These are phyloP conservation scores for Priocnemis perturbator DNA, from an alignment of 2,888 invertebrate species.

Conservation along the genomic window DNA sequence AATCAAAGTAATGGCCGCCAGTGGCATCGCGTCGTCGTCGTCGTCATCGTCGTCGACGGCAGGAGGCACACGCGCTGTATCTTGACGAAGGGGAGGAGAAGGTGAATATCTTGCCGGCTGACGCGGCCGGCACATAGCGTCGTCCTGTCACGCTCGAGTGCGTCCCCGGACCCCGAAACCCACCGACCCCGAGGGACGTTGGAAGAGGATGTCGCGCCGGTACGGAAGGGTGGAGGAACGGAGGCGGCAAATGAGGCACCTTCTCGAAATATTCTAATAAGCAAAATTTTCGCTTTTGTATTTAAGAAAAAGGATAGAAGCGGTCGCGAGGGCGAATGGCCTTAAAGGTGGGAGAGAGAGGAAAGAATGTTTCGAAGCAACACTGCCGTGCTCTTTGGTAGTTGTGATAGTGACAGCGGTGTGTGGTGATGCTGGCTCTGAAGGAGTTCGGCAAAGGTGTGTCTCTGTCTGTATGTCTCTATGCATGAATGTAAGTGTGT, in stretches of 20 bases:
- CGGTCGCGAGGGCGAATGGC: constrained; percentile 37
- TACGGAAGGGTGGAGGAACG: constrained; percentile 2
- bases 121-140: constrained; percentile 6
- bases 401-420: constrained; percentile 51
- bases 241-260: constrained; percentile 4
- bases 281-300: constrained; percentile 73
- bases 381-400: constrained; percentile 48
- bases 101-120: constrained; percentile 14
- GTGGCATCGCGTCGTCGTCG: constrained; percentile 32
- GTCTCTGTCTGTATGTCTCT: too few relatives aligned
- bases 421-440: constrained; percentile 64
- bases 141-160: constrained; percentile 11
- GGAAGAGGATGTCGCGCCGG: constrained; percentile 10
- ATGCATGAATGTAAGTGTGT: too few relatives aligned
- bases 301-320: constrained; percentile 71
- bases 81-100: constrained; percentile 7
- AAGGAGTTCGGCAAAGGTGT: constrained; percentile 53
- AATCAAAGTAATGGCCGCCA: constrained; percentile 69
- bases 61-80: constrained; percentile 42
- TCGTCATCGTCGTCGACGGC: constrained; percentile 46
- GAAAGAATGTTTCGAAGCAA: constrained; percentile 51
- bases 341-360: constrained; percentile 27
- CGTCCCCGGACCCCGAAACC: constrained; percentile 17
- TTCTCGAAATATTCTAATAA: constrained; percentile 70
- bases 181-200: neutral